Base-by-base conservation (phyloP, 2,888 invertebrate species). In the Zeuzera pyrina region DNA sequence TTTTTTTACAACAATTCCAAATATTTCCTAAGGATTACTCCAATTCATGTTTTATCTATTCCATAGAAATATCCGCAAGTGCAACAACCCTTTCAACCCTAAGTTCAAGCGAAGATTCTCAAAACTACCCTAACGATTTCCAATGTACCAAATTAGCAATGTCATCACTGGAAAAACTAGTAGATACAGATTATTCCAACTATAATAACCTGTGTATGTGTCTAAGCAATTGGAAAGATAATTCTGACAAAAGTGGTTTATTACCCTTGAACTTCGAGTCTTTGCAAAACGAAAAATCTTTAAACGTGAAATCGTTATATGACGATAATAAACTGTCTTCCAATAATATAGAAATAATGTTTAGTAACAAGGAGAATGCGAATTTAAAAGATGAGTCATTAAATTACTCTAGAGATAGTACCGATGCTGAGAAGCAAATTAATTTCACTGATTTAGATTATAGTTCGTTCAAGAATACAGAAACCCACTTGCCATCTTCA, bases 361-460 rank as follows among this genome's bases (percentile, higher is more conserved):
- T 44, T 12, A 46, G 30, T 10, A 31, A n/a, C n/a, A n/a, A 23
- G 31, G 26, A 29, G 15, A 38, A 39, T 8, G 31, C 39, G 2
- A 29, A 49, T 7, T 42, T 45, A 26, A 36, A 34, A 1, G 43
- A 43, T 16, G 49, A 51, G 27, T 57, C 50, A 3, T 41, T 49
- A 3, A 33, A 45, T 6, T 28, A 46, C 2, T 54, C 54, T 8
- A 26, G 44, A 13, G 45, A 43, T 4, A 54, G 51, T 12, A 54
- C 54, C 13, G 54, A 58, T 6, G 45, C 43, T 8, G 73, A 76
- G 33, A 59, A 60, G 38, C 69, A 64, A 43, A 51, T 66, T 13
- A 48, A 47, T 14, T 57, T 52, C 21, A 68, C 68, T 0, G 63
- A 71, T 39, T 49, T 70, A 22, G 62, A 65, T 30, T 31, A 42